These are phyloP conservation scores for Paradoxurus hermaphroditus DNA, from an alignment of 2,113 vertebrate genomes.

Conservation along the genomic window DNA sequence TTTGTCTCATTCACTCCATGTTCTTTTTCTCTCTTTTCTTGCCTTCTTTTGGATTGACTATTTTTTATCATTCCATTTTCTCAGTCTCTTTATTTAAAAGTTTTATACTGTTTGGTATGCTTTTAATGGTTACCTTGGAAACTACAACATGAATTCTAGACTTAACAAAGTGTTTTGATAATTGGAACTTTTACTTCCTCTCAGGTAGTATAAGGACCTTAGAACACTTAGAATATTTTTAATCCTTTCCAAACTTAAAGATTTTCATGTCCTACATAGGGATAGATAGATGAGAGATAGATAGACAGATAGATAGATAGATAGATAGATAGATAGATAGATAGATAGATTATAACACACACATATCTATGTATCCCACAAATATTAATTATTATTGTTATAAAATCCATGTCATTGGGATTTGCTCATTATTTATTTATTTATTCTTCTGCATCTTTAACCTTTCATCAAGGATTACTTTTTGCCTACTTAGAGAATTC, in stretches of 20 bases:
- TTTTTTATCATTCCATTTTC: neutral
- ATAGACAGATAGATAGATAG: neutral
- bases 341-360: neutral
- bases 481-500: neutral
- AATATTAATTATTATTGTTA: neutral
- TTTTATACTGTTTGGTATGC: neutral
- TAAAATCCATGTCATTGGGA: neutral
- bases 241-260: neutral
- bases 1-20: neutral
- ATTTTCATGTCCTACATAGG: neutral
- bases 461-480: neutral
- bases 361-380: neutral
- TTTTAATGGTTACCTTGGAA: neutral
- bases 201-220: neutral
- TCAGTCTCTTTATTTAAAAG: neutral
- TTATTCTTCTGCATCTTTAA: neutral
- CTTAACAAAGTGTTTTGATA: neutral
- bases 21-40: neutral
- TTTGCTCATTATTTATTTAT: neutral
- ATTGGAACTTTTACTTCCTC: neutral
- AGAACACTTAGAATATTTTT: neutral
- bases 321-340: neutral
- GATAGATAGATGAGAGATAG: neutral
- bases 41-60: neutral
- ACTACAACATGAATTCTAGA: neutral